Base-by-base conservation (phyloP, 2,797 vertebrate genomes). In the Decapterus maruadsi region DNA sequence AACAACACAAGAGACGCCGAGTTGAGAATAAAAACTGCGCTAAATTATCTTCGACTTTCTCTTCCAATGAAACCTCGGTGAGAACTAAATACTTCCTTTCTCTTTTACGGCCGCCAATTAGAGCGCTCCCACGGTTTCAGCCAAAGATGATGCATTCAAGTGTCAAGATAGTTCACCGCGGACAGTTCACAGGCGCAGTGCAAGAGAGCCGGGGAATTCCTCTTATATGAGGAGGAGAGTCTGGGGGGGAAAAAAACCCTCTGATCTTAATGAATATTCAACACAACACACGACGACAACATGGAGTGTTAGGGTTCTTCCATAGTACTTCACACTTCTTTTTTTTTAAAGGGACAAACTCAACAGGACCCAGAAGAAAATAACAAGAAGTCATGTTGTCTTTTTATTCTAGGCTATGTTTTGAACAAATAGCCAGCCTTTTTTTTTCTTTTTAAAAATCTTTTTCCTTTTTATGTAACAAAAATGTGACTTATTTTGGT, bases 81-180 rank as follows among this genome's bases (percentile, higher is more conserved):
- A 64, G 84, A 81, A 86, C 71, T 89, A 77, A 87, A 89, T 80
- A 90, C 93, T 92, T 93, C 91, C 94, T 92, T 67, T 90, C 81
- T 80, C 9, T 80, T 83, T 83, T 43, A 64, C 86, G 17, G 65
- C 87, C 72, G 50, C 94, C 94, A 94, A 94, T 94, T 67, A 92
- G 57, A 92, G 75, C 87, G 84, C 89, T 85, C 82, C 72, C 84
- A 87, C 77, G 80, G 82, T 76, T 69, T 55, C 54, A 5, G 0
- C 4, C 87, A 68, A 87, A 93, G 91, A 91, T 34, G 1, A 1
- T 1, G 3, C 11, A 16, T 0, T 0, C 3, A 1, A 0, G 20
- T 1, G 56, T 61, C 87, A 87, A 92, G 92, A 93, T 74, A 20
- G 45, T 85, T 88, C 87, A 0, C 86, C 34, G 17, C 75, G 1